Base-by-base conservation (phyloP, 2,888 invertebrate species). In the Eustalomyia histrio region DNA sequence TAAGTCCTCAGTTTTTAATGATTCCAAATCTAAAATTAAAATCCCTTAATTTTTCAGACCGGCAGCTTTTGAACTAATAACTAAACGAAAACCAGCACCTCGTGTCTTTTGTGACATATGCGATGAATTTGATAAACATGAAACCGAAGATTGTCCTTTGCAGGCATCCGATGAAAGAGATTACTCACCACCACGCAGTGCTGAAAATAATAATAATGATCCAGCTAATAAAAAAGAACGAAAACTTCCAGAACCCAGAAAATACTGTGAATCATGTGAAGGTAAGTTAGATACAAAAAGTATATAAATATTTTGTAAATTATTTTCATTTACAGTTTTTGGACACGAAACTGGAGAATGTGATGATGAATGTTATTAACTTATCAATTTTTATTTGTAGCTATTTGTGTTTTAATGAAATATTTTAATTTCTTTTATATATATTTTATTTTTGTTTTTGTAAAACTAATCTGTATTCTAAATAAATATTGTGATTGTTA, bases 71-170 rank as follows among this genome's bases (percentile, higher is more conserved):
- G 86, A 91, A 14, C 90, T 92, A 35, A 88, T 92, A 6, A 89
- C 92, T 24, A 88, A 87, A 69, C 86, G 90, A 1, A 88, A 89
- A 65, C 90, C 90, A 18, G 93, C 97, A 2, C 97, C 97, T 53
- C 94, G 99, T 24, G 91, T 96, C 87, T 99, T 97, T 92, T 99
- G 99, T 92, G 99, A 99, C 92, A 99, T 98, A 86, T 99, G 99
- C 91, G 99, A 99, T 92, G 93, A 94, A 89, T 99, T 99, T 92
- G 99, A 99, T 92, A 92, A 95, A 74, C 99, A 99, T 90, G 98
- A 99, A 90, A 99, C 99, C 0, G 99, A 99, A 90, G 99, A 99
- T 89, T 99, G 99, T 89, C 98, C 98, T 39, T 92, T 94, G 60
- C 98, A 98, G 91, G 94, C 94, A 17, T 93, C 92, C 53, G 93